Conservation (phyloP, 2,888 invertebrate genomes). For the Salticus scenicus region DNA sequence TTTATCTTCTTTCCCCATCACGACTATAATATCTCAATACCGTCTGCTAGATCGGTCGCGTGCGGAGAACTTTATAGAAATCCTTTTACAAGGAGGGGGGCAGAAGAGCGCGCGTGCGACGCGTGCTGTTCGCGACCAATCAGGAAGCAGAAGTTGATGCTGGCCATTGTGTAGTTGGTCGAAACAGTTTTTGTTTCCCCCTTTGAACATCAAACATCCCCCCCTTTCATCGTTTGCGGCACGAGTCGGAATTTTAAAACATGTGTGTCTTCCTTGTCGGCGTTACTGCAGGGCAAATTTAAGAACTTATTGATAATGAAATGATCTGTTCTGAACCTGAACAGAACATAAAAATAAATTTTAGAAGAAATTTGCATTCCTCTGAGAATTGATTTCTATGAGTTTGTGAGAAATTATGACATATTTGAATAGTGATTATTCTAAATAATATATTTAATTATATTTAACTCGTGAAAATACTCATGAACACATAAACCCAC, state of each 20-base stretch:
- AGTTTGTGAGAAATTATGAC: no score
- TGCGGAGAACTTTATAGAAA: constrained; percentile 22
- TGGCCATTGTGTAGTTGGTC: constrained; percentile 43
- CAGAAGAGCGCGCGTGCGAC: constrained; percentile 33
- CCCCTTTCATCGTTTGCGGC: not conserved
- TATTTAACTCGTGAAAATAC: no score
- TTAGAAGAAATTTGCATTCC: no score
- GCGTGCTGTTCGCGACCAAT: constrained; percentile 47
- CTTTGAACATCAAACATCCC: not conserved
- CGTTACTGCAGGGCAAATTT: not conserved
- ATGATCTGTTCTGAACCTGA: no score
- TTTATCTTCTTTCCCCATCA: no score
- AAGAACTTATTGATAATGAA: not conserved
- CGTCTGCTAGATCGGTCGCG: constrained; percentile 5
- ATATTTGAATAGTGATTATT: no score
- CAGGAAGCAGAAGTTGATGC: not conserved
- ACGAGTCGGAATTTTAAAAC: not conserved
- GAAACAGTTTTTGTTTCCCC: constrained; percentile 20
- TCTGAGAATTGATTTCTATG: no score
- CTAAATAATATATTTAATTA: no score
- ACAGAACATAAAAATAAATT: no score
- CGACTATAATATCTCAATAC: not conserved
- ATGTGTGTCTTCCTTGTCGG: constrained; percentile 37
- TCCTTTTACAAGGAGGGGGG: not conserved
- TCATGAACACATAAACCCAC: no score